A percentile compares a stretch with the other conserved stretches of the same genome.
Conservation (phyloP, 2,888 invertebrate species). For the Cremastinae sp. region DNA sequence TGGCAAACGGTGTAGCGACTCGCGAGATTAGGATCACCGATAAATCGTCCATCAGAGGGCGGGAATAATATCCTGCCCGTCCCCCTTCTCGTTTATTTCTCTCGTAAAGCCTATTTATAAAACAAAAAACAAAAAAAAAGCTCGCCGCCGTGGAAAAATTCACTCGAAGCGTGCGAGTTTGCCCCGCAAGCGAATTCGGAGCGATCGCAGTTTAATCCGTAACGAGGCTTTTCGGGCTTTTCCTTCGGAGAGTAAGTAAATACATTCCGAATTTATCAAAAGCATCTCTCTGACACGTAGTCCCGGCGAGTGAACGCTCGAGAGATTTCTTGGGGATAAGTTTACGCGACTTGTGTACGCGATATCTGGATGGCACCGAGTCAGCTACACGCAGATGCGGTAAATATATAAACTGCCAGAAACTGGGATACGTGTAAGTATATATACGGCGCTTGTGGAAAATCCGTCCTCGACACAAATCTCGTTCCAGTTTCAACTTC, state of each 20-base stretch:
- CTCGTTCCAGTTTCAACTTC: slow-evolving; percentile 50
- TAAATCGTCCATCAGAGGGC: slow-evolving; percentile 49
- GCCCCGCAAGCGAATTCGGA: not conserved
- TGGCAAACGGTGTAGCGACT: slow-evolving; percentile 59
- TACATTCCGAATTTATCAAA: slow-evolving; percentile 39
- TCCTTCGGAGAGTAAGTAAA: not conserved
- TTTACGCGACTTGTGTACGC: slow-evolving; percentile 6
- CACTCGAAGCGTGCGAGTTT: not conserved
- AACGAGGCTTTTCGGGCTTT: slow-evolving; percentile 4
- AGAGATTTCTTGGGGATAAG: slow-evolving; percentile 22
- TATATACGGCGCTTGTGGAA: slow-evolving; percentile 4
- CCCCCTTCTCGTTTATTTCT: slow-evolving; percentile 1
- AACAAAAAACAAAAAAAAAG: no score
- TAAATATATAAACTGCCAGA: slow-evolving; percentile 30
- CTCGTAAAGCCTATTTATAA: not conserved
- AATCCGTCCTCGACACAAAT: slow-evolving; percentile 51
- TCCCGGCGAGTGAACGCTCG: not conserved
- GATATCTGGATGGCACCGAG: not conserved
- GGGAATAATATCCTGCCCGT: slow-evolving; percentile 10
- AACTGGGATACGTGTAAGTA: slow-evolving; percentile 21
- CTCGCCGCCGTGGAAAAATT: not conserved
- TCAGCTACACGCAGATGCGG: slow-evolving; percentile 1
- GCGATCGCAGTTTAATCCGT: slow-evolving; percentile 17
- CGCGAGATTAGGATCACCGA: slow-evolving; percentile 58
- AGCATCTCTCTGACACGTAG: slow-evolving; percentile 24